These are phyloP conservation scores for Arrhopalites spinosus DNA, from an alignment of 2,888 invertebrate genomes.

Conservation along the genomic window DNA sequence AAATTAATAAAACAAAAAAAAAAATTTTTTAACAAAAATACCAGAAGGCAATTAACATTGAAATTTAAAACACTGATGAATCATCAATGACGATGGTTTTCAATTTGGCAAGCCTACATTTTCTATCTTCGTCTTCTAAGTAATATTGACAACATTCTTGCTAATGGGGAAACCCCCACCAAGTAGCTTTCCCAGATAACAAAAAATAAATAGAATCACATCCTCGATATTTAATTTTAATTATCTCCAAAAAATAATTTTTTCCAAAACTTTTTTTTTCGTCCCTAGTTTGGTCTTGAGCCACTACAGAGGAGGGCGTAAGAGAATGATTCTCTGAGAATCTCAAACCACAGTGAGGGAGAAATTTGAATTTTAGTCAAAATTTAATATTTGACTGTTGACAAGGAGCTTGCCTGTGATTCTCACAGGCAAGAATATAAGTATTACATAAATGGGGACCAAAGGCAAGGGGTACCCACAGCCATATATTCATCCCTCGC, in stretches of 20 bases:
- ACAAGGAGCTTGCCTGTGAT: too few relatives aligned
- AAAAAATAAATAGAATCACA: not conserved
- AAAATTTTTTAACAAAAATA: constrained; percentile 53
- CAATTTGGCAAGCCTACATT: constrained; percentile 76
- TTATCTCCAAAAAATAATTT: not conserved
- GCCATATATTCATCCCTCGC: too few relatives aligned
- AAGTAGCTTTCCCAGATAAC: constrained; percentile 8
- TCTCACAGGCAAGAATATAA: too few relatives aligned
- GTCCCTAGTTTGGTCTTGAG: too few relatives aligned
- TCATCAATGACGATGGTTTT: constrained; percentile 83
- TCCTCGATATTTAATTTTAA: not conserved
- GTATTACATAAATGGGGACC: too few relatives aligned
- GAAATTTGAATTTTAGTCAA: too few relatives aligned
- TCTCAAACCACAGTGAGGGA: too few relatives aligned
- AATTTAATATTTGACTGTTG: too few relatives aligned
- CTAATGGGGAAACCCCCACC: constrained; percentile 9
- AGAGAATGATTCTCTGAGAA: too few relatives aligned
- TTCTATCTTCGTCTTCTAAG: constrained; percentile 77
- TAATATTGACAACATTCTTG: constrained; percentile 34
- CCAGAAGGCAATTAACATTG: constrained; percentile 86
- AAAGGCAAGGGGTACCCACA: too few relatives aligned
- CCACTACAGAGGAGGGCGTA: too few relatives aligned
- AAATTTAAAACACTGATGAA: constrained; percentile 89
- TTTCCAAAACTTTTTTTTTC: too few relatives aligned
- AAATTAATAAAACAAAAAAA: not conserved